Conservation (phyloP, 1,140 invertebrate genomes). For the Carcinoscorpius rotundicauda region DNA sequence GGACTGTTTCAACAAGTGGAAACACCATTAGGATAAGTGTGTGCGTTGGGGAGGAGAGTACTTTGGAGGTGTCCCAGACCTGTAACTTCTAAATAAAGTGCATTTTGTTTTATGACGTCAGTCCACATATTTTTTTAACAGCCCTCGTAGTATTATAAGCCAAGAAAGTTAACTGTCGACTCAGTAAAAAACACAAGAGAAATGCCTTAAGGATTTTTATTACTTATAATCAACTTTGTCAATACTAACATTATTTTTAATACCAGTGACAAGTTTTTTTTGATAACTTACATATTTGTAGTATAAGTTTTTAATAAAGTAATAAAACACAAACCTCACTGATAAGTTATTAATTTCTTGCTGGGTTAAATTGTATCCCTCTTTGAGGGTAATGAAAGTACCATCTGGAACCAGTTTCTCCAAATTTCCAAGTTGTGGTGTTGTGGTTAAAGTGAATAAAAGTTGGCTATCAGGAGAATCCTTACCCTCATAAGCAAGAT, state of each 20-base stretch:
- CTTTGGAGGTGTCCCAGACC: no score
- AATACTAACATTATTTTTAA: neutral
- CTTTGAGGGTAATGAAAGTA: constrained; percentile 2
- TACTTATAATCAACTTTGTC: neutral
- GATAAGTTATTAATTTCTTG: constrained; percentile 13
- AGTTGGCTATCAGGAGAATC: constrained; percentile 12
- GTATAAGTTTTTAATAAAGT: constrained; percentile 2
- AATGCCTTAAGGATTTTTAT: neutral
- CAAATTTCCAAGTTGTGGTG: constrained; percentile 11
- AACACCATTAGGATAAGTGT: no score
- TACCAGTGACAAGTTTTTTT: neutral
- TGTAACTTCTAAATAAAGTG: no score
- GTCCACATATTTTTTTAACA: neutral
- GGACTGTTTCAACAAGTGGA: no score
- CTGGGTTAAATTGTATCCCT: constrained; percentile 11
- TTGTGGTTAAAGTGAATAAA: constrained; percentile 5
- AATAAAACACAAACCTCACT: constrained; percentile 5
- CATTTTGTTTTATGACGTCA: no score
- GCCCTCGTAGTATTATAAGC: neutral
- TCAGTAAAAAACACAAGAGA: neutral
- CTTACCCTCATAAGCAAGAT: constrained; percentile 14
- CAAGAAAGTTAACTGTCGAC: neutral
- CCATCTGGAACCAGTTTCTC: constrained; percentile 3
- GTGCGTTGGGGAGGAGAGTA: no score
- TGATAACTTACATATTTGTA: neutral